Evolutionary conservation across 2,888 invertebrate genomes (phyloP).

Genomic region (Diachrysia chrysitis): DNA sequence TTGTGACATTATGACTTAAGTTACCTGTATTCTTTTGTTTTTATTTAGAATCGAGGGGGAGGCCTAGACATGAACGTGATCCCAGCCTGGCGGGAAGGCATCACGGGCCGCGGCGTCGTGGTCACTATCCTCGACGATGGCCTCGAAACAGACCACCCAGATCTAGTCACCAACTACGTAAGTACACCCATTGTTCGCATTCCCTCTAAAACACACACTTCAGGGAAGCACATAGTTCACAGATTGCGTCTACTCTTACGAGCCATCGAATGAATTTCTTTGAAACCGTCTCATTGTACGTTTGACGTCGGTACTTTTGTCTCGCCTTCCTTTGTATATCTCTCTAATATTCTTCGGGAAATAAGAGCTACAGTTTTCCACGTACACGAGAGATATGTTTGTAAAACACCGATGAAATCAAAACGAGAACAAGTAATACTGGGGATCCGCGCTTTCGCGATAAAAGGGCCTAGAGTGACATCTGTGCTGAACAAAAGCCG

Average conservation of each 20-base stretch:
- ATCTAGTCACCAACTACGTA: constrained; percentile 97
- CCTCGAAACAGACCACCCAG: constrained; percentile 98
- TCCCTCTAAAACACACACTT: constrained; percentile 14
- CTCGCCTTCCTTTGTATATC: constrained; percentile 40
- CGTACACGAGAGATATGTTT: constrained; percentile 40
- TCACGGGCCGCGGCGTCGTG: constrained; percentile 97
- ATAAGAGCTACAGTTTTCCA: constrained; percentile 37
- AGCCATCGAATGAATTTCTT: constrained; percentile 39
- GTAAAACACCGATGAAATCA: constrained; percentile 64
- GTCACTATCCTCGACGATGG: constrained; percentile 99
- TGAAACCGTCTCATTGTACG: constrained; percentile 32
- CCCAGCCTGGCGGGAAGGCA: constrained; percentile 97
- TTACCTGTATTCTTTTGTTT: no score
- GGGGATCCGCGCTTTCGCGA: constrained; percentile 52
- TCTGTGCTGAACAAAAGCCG: constrained; percentile 76
- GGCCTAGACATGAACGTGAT: constrained; percentile 99
- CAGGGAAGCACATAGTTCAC: constrained; percentile 21
- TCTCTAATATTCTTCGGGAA: constrained; percentile 43
- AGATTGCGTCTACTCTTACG: constrained; percentile 24
- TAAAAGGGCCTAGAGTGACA: constrained; percentile 71
- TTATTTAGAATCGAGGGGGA: constrained; percentile 94
- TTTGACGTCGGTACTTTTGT: constrained; percentile 39
- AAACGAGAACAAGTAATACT: constrained; percentile 61
- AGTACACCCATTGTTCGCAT: constrained; percentile 81
- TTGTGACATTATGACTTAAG: no score